Base-by-base conservation (phyloP, 2,888 invertebrate genomes). In the Biston betularia region DNA sequence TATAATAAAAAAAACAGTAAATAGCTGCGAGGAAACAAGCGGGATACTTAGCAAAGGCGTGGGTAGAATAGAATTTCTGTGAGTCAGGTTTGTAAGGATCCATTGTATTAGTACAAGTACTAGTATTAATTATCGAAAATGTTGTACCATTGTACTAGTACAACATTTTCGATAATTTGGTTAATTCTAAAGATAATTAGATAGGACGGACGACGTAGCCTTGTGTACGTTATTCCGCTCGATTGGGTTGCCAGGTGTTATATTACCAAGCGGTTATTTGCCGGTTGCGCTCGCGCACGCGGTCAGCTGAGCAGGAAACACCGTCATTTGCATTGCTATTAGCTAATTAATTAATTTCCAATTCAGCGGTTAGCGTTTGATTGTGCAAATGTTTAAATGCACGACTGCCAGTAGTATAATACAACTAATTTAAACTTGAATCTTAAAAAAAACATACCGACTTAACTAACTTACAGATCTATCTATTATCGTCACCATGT, bases 301-400 rank as follows among this genome's bases (percentile, higher is more conserved):
- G 78, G 74, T 79, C 77, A 81, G 73, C 79, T 80, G 79, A 80
- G 75, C 80, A 84, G 84, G 84, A 83, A 84, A 83, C 75, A 55
- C 70, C 55, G 73, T 75, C 76, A 75, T 75, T 77, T 77, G 69
- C 49, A 40, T 49, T 49, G 58, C 58, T 75, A 77, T 82, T 82
- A 70, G 76, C 73, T 70, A 77, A 83, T 80, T 78, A 76, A 80
- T 78, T 77, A 70, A 75, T 79, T 79, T 79, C 57, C 72, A 78
- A 76, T 75, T 77, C 67, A 76, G 74, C 74, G 72, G 75, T 77
- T 78, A 72, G 73, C 54, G 45, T 69, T 74, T 53, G 63, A 66
- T 72, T 74, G 68, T 65, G 72, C 57, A 74, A 74, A 68, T 69
- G 59, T 63, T 64, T 62, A 48, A 61, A 61, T n/a, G 50, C 38